These are phyloP conservation scores for Prionailurus viverrinus DNA, from an alignment of 2,113 vertebrate genomes.

Conservation along the genomic window DNA sequence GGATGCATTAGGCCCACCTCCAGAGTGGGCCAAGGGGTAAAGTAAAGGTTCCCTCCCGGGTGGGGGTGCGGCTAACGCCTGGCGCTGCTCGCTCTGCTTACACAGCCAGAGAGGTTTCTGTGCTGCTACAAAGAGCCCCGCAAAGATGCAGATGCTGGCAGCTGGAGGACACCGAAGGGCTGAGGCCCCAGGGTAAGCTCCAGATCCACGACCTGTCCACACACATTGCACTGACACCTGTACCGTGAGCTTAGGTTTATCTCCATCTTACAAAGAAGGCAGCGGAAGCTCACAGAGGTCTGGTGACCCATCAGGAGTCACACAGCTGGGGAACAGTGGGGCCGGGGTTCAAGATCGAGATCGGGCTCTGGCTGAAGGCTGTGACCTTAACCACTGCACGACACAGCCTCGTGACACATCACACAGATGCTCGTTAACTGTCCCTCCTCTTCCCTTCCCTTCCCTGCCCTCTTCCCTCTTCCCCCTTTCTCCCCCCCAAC, in stretches of 20 bases:
- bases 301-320: not conserved
- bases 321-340: not conserved
- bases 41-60: not conserved
- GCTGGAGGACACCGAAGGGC: not conserved
- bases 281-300: not conserved
- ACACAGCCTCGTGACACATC: not conserved
- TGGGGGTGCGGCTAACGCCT: not conserved
- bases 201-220: not conserved
- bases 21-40: not conserved
- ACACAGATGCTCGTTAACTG: not conserved
- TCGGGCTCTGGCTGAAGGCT: not conserved
- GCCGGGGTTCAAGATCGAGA: not conserved
- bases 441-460: not conserved
- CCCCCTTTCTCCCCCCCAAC: no score
- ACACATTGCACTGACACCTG: not conserved
- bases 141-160: not conserved
- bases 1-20: not conserved
- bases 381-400: not conserved
- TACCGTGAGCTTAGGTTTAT: not conserved
- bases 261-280: not conserved
- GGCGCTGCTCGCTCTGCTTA: not conserved
- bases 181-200: fast-evolving
- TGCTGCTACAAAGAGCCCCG: not conserved
- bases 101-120: not conserved
- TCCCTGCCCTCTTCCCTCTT: no score